phyloP scores from a whole-genome alignment of 2,113 vertebrate genomes.

The Charadrius vociferus region DNA sequence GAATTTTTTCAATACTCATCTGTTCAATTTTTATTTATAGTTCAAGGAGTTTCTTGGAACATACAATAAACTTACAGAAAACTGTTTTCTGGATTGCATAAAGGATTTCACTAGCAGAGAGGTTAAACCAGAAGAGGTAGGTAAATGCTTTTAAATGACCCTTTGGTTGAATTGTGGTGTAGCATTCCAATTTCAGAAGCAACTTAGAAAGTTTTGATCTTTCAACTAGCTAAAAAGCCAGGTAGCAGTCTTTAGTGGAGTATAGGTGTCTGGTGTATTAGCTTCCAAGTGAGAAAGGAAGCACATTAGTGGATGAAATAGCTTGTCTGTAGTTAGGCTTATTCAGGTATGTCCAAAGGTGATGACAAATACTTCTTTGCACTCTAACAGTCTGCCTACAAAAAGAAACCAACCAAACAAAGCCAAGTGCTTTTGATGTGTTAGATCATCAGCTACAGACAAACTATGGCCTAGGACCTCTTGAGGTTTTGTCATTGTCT shows the following conservation, averaged over 20 bases:
- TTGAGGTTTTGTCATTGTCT: not conserved
- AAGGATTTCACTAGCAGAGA: conserved; percentile 96
- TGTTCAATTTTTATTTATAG: conserved; percentile 72
- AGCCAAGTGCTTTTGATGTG: not conserved
- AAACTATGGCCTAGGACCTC: not conserved
- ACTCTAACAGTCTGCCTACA: not conserved
- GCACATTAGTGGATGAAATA: not conserved
- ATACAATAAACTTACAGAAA: conserved; percentile 98
- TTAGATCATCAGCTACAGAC: not conserved
- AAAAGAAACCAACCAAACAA: not conserved
- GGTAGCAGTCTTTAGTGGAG: not conserved
- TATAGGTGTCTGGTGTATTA: not conserved
- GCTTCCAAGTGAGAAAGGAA: not conserved
- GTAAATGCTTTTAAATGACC: not conserved
- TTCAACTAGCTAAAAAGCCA: not conserved
- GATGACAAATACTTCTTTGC: not conserved
- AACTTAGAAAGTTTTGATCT: not conserved
- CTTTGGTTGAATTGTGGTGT: not conserved
- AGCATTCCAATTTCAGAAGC: not conserved
- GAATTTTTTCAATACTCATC: not conserved
- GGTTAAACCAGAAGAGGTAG: conserved; percentile 93
- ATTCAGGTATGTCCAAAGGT: not conserved
- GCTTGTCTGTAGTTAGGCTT: not conserved
- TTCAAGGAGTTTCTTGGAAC: conserved; percentile 98
- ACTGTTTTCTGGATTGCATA: conserved; percentile 96